Conservation (phyloP, 2,797 vertebrate species). For the Scolopax bukidnonensis region DNA sequence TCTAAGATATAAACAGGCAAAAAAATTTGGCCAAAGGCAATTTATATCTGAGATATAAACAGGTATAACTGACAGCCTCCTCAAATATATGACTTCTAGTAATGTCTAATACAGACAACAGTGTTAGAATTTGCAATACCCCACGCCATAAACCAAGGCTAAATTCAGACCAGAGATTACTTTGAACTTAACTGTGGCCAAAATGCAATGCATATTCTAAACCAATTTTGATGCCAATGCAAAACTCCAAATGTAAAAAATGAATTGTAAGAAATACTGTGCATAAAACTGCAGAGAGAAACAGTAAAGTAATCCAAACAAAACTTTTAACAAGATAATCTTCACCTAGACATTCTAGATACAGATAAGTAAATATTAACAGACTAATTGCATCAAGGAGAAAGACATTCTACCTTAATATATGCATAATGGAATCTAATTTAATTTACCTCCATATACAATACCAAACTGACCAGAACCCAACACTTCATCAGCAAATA, state of each 20-base stretch:
- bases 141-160: not conserved
- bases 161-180: not conserved
- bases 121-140: not conserved
- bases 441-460: slow-evolving; percentile 92
- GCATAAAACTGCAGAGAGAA: not conserved
- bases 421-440: not conserved
- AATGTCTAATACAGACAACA: not conserved
- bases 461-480: slow-evolving; percentile 98
- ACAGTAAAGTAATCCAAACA: not conserved
- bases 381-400: not conserved
- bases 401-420: not conserved
- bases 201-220: not conserved
- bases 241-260: not conserved
- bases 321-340: not conserved
- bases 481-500: slow-evolving; percentile 97
- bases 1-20: too few relatives aligned
- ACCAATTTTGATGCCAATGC: not conserved
- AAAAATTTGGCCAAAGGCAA: not conserved
- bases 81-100: not conserved
- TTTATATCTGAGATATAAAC: too few relatives aligned
- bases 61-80: not conserved
- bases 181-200: not conserved
- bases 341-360: not conserved
- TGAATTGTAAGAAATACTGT: not conserved
- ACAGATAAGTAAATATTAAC: not conserved